These are phyloP conservation scores for Halcyon senegalensis DNA, from an alignment of 2,113 vertebrate species.

Conservation along the genomic window DNA sequence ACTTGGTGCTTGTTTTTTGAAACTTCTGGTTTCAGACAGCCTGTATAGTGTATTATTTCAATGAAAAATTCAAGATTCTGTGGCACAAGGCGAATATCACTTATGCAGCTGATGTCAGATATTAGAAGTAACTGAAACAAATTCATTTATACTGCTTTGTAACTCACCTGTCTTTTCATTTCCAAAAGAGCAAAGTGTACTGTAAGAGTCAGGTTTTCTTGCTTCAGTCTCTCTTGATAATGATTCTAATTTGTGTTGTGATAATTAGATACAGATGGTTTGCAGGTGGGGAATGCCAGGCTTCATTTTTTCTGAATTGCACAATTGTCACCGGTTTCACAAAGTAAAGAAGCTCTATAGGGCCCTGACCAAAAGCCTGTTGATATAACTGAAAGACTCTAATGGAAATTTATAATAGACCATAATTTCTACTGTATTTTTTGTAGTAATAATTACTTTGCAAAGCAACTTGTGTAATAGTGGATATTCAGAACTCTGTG, in stretches of 20 bases:
- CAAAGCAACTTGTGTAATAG: background rate
- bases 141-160: background rate
- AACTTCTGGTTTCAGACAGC: background rate
- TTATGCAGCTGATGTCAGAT: background rate
- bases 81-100: background rate
- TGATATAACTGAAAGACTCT: background rate
- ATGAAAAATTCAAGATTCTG: background rate
- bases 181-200: background rate
- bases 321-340: background rate
- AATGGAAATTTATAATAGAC: background rate
- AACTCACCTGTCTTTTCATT: background rate
- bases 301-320: background rate
- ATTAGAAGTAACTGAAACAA: background rate
- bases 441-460: background rate
- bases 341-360: background rate
- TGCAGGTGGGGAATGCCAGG: slow-evolving; percentile 8
- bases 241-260: slow-evolving; percentile 41
- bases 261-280: slow-evolving; percentile 50
- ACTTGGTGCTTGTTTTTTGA: background rate
- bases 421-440: background rate
- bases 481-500: background rate
- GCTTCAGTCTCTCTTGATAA: background rate
- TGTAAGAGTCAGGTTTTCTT: background rate
- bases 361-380: background rate
- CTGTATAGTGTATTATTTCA: background rate